Evolutionary conservation across 1,140 invertebrate genomes (phyloP), one percentile per base, ranked within the genome.

Genomic region (Drosophila nigrodunni): DNA sequence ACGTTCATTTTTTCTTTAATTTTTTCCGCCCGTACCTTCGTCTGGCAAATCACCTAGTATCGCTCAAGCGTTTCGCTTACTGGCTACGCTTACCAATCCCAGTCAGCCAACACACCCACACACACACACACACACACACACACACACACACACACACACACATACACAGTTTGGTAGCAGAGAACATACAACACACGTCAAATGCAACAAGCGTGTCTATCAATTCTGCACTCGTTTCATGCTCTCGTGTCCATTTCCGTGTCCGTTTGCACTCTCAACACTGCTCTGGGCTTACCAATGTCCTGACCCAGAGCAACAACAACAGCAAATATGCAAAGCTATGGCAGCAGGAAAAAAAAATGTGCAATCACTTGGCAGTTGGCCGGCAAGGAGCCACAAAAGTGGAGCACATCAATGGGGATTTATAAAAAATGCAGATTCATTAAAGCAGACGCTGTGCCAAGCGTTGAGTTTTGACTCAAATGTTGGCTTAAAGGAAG

Each of bases 341-440:
- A 30, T 30, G 25, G 15, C 44, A 62, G 9, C 11, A 13, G 0
- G 39, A 13, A 21, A 35, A 68, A 61, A 52, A 78, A 76, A 78
- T 54, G 75, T 86, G 78, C 82, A 86, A 70, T 85, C 74, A 54
- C 64, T 68, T 78, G 79, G 41, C 82, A 66, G 67, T 43, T 62
- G 52, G 52, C 35, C 52, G 67, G 61, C 61, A 54, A 66, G 55
- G 41, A 50, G 11, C 43, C 52, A 54, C 67, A 68, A 66, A 88
- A 88, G 66, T 88, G 65, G 83, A 78, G 85, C 83, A 80, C 83
- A 89, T 88, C 83, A 88, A 88, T 88, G 85, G 83, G 83, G 83
- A 88, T 89, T 88, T 89, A 88, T 88, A 88, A 88, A 88, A 88
- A 88, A 88, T 88, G 83, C 83, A 88, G 83, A 88, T 88, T 88